Conservation (phyloP, 2,888 invertebrate genomes). For the Dysmachus trigonus region DNA sequence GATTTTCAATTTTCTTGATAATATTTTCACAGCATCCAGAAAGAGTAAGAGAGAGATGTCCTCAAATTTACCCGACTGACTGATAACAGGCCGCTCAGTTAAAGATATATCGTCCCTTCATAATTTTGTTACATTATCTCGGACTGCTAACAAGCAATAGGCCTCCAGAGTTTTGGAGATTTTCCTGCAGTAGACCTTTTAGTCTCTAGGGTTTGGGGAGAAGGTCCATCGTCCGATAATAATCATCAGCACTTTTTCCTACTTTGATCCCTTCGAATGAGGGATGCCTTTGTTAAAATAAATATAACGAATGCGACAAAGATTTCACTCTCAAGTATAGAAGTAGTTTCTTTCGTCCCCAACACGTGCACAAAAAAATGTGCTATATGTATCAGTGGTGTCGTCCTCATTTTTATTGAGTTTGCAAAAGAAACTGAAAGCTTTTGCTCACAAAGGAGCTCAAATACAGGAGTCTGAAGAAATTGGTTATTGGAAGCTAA, state of each 20-base stretch:
- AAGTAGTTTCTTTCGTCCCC: background rate
- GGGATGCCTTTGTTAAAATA: background rate
- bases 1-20: conserved; percentile 38
- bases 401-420: background rate
- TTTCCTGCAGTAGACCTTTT: conserved; percentile 2
- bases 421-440: background rate
- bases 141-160: background rate
- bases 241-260: conserved; percentile 30
- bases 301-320: background rate
- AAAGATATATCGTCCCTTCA: conserved; percentile 31
- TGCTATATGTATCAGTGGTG: background rate
- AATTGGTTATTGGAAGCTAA: background rate
- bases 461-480: background rate
- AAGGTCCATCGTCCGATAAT: background rate
- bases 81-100: conserved; percentile 18
- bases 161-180: conserved; percentile 23
- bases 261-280: conserved; percentile 10
- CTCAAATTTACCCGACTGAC: conserved; percentile 1
- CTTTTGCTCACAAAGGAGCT: background rate
- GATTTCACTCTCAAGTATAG: background rate
- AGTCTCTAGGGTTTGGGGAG: background rate
- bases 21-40: conserved; percentile 2
- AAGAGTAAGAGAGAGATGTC: background rate
- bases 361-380: background rate
- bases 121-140: conserved; percentile 36